Conservation (phyloP, 2,888 invertebrate species). For the Zelleria hepariella region DNA sequence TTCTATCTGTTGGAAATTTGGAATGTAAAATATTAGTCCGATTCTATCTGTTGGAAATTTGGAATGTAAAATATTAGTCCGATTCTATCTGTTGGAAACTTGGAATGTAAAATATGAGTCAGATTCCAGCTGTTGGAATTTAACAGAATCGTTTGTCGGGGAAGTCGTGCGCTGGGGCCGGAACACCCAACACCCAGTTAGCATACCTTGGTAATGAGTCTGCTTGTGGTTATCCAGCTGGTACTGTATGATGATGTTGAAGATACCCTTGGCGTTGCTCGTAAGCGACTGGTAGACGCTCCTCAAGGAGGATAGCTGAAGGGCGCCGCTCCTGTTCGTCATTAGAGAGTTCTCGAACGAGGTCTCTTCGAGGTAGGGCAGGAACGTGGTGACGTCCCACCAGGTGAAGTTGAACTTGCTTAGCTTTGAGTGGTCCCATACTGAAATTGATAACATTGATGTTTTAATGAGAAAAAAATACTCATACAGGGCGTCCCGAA, state of each 20-base stretch:
- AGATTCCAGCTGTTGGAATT: no score
- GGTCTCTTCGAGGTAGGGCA: conserved; percentile 87
- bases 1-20: no score
- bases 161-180: no score
- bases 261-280: conserved; percentile 88
- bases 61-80: no score
- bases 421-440: conserved; percentile 91
- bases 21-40: no score
- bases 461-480: no score
- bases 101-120: no score
- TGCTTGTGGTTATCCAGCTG: conserved; percentile 83
- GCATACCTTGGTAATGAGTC: conserved; percentile 80
- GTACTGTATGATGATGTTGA: conserved; percentile 83
- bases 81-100: no score
- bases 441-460: conserved; percentile 70
- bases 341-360: conserved; percentile 88
- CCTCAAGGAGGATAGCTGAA: conserved; percentile 87
- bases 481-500: no score
- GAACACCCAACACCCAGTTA: no score
- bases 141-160: no score
- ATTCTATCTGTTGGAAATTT: no score
- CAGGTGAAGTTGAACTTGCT: conserved; percentile 91
- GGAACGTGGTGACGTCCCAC: conserved; percentile 91
- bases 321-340: conserved; percentile 81
- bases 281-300: conserved; percentile 94